phyloP scores from a whole-genome alignment of 2,888 invertebrate species.

The Pristionchus entomophagus region DNA sequence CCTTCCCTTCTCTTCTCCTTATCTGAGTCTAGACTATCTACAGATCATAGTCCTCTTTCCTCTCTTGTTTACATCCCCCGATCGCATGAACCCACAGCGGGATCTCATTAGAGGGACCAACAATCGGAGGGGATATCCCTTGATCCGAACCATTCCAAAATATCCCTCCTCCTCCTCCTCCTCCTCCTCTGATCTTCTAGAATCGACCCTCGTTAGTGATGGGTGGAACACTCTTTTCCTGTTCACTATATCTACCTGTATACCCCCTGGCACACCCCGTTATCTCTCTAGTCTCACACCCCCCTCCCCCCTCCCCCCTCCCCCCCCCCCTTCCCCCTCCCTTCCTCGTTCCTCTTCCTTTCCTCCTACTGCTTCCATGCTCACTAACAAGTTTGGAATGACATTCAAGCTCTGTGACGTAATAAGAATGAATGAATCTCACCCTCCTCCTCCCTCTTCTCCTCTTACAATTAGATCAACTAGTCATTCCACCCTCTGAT shows the following conservation, averaged over 20 bases:
- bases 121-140: neutral
- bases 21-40: neutral
- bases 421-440: conserved; percentile 20
- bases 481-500: conserved; percentile 29
- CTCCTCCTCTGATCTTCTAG: conserved; percentile 4
- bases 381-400: conserved; percentile 40
- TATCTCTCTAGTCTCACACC: neutral
- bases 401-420: conserved; percentile 38
- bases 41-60: neutral
- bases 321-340: neutral
- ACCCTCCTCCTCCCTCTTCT: neutral
- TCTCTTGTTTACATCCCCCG: neutral
- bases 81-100: neutral
- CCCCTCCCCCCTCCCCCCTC: neutral
- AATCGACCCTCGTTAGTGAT: neutral
- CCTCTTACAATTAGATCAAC: conserved; percentile 38
- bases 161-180: no score
- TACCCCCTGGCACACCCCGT: neutral
- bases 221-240: neutral
- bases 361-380: neutral
- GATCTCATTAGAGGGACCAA: conserved; percentile 6
- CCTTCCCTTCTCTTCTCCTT: neutral
- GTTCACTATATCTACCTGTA: neutral
- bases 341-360: neutral
- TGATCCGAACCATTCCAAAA: neutral